A percentile compares a stretch with the other conserved stretches of the same genome.
Evolutionary conservation across 2,888 invertebrate species (phyloP).

Genomic region (Sesia bembeciformis): DNA sequence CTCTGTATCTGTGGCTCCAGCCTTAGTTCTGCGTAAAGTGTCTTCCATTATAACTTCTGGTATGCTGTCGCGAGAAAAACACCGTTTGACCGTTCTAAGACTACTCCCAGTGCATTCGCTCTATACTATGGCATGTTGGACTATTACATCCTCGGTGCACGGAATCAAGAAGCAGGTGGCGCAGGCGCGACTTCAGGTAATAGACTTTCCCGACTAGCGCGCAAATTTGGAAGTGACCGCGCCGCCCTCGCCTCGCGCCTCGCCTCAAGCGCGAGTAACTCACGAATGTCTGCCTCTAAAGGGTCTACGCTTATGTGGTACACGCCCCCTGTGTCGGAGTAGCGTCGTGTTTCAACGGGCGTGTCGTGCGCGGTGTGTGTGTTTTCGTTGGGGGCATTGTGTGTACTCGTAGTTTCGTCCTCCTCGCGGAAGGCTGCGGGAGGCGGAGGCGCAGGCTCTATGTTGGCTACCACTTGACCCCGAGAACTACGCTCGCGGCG

Average conservation of each 20-base stretch:
- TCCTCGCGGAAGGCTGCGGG: constrained; percentile 46
- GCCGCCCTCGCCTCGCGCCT: constrained; percentile 60
- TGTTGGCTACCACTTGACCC: constrained; percentile 76
- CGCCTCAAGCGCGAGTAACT: constrained; percentile 65
- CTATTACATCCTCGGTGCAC: neutral
- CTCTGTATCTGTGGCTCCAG: no score
- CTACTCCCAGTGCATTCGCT: no score
- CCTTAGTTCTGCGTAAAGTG: no score
- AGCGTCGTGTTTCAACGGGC: constrained; percentile 17
- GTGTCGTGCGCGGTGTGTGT: constrained; percentile 35
- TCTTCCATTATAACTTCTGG: no score
- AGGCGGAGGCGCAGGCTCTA: constrained; percentile 66
- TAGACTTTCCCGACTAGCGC: constrained; percentile 78
- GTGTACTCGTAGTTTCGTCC: constrained; percentile 70
- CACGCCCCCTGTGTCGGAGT: constrained; percentile 39
- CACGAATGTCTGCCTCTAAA: constrained; percentile 56
- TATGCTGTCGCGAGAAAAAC: no score
- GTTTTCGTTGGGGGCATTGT: constrained; percentile 57
- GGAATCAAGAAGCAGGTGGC: constrained; percentile 51
- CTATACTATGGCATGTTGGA: no score
- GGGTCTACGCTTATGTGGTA: constrained; percentile 68
- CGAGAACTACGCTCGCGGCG: constrained; percentile 24
- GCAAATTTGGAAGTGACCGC: constrained; percentile 80
- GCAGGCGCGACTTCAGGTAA: constrained; percentile 46
- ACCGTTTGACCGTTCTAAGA: no score